Base-by-base conservation (phyloP, 2,888 invertebrate genomes). In the Cybosia mesomella region DNA sequence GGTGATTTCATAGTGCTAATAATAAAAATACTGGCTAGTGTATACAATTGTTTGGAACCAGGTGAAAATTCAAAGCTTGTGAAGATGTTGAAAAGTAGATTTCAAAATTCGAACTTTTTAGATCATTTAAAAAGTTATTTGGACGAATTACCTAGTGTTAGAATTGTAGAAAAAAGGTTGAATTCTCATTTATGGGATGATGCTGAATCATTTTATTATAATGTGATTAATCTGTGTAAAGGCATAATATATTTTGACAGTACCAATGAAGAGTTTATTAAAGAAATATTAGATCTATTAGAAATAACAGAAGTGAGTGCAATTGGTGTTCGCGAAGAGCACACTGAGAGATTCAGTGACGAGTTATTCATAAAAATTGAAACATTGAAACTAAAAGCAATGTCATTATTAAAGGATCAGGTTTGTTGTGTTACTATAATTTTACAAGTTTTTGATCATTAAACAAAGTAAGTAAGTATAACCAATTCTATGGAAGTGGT, bases 1-100 rank as follows among this genome's bases (percentile, higher is more conserved):
- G 91, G 91, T 39, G 95, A 95, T 78, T 92, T 90, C 75, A 89
- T 95, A 71, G 92, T 95, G 65, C 82, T 95, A 68, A 91, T 95
- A 24, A 87, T 95, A 1, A 92, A 87, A 86, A 87, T 95, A 77
- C 75, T 95, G 64, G 86, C 89, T 8, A 91, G 89, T 66, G 80
- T 95, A 21, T 95, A 89, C 77, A 88, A 85, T 70, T 87, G 87
- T 2, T 75, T 93, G 64, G 86, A 90, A 66, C 80, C 81, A 22
- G 83, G 83, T 53, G 92, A 92, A 69, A 92, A 86, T 64, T 87
- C 90, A 5, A 91, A 90, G 85, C 89, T 93, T 63, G 76, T 82
- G 1, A 83, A 74, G n/a, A 80, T 91, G 59, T 76, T 95, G 36
- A 86, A 84, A 76, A 85, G 83, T 8, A 89, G 87, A 68, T 89